A percentile compares a stretch with the other conserved stretches of the same genome.
phyloP scores from a whole-genome alignment of 2,113 vertebrate genomes.

The Aramus guarauna region DNA sequence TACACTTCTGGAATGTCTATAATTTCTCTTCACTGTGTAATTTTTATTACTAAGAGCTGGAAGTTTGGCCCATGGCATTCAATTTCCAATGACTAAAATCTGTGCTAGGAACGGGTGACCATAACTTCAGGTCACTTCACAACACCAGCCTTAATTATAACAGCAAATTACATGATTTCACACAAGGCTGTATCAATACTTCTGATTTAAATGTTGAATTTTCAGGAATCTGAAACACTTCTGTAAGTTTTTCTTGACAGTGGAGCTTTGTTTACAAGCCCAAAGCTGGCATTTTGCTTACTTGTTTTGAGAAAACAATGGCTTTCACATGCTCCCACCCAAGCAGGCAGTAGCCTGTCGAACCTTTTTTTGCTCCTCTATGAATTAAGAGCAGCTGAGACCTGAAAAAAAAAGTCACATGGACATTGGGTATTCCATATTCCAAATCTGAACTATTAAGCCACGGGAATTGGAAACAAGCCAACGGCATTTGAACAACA shows the following conservation, averaged over 20 bases:
- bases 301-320: background rate
- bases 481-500: background rate
- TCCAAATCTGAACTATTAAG: background rate
- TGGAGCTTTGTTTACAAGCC: background rate
- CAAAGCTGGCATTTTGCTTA: background rate
- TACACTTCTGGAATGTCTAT: constrained; percentile 20
- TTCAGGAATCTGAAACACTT: background rate
- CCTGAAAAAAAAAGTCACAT: background rate
- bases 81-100: constrained; percentile 21
- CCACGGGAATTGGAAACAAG: background rate
- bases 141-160: background rate
- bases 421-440: background rate
- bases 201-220: background rate
- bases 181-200: background rate
- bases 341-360: background rate
- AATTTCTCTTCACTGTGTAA: background rate
- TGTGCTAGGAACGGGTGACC: background rate
- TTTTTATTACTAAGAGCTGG: constrained; percentile 31
- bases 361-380: background rate
- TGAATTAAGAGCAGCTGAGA: background rate
- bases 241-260: background rate
- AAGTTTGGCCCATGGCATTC: background rate
- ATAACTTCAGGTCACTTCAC: background rate
- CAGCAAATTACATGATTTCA: background rate
- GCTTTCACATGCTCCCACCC: background rate